Conservation (phyloP, 2,888 invertebrate genomes). For the Neoascia interrupta region DNA sequence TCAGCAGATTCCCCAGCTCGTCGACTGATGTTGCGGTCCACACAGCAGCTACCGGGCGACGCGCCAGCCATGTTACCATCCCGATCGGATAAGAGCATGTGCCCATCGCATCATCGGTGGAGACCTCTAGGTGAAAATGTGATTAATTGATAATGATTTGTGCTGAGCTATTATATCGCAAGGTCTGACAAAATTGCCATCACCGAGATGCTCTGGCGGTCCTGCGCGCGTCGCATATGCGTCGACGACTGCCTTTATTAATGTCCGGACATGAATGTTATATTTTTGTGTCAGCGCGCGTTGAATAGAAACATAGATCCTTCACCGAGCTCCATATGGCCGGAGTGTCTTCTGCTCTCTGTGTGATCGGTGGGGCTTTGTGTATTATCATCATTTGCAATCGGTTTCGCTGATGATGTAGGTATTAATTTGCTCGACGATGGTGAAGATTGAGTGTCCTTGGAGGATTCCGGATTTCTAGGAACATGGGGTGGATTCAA, state of each 20-base stretch:
- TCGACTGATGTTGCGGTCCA: conserved; percentile 44
- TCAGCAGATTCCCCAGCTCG: conserved; percentile 54
- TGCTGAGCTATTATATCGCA: conserved; percentile 52
- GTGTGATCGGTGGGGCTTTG: background rate
- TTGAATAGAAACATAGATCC: conserved; percentile 22
- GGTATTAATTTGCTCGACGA: conserved; percentile 45
- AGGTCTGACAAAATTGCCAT: conserved; percentile 58
- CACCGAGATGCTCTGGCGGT: conserved; percentile 10
- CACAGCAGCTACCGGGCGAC: conserved; percentile 57
- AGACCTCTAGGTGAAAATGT: conserved; percentile 65
- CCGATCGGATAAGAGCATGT: conserved; percentile 44
- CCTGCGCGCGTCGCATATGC: conserved; percentile 42
- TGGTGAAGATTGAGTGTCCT: conserved; percentile 34
- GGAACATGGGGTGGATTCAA: conserved; percentile 34
- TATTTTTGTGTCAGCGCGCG: conserved; percentile 50
- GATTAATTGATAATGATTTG: conserved; percentile 68
- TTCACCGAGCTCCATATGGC: conserved; percentile 52
- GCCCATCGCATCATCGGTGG: too few species aligned
- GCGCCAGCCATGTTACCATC: conserved; percentile 41
- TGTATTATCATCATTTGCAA: conserved; percentile 47
- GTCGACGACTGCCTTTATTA: conserved; percentile 47
- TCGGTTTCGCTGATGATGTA: conserved; percentile 39
- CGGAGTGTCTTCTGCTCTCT: conserved; percentile 2
- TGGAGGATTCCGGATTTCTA: conserved; percentile 20
- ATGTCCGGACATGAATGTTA: conserved; percentile 58